Conservation (phyloP, 37 sponge, comb jelly and placozoan genomes). For the Ephydatia muelleri region DNA sequence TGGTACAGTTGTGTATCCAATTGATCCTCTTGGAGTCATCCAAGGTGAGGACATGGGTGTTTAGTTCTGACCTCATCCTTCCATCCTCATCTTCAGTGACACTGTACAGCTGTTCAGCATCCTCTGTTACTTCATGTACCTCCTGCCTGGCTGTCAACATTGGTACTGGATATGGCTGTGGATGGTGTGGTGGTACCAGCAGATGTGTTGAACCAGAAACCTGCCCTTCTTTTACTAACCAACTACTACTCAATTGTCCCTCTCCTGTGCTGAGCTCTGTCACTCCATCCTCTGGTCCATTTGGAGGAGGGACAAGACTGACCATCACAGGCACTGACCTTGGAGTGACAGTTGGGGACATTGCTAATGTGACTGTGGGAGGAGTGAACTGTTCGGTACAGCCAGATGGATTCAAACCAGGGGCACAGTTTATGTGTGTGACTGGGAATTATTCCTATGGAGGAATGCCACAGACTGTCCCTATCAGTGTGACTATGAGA, state of each 20-base stretch:
- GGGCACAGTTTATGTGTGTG: constrained; percentile 30
- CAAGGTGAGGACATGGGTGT: constrained; percentile 1
- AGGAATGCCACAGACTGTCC: neutral
- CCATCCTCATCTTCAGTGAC: neutral
- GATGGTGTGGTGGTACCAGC: neutral
- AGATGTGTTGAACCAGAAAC: neutral
- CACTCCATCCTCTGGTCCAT: constrained; percentile 58
- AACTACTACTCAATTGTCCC: constrained; percentile 28
- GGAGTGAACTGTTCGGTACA: constrained; percentile 23
- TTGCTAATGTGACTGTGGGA: constrained; percentile 22
- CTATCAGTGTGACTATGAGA: neutral
- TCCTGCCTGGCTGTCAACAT: constrained; percentile 1
- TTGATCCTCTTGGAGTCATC: constrained; percentile 1
- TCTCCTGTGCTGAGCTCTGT: constrained; percentile 41
- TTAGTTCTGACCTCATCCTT: neutral
- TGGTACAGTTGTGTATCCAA: neutral
- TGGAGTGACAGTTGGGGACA: constrained; percentile 44
- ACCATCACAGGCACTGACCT: constrained; percentile 74
- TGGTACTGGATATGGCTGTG: neutral
- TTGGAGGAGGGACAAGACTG: constrained; percentile 64
- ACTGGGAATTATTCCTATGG: constrained; percentile 9
- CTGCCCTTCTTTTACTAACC: neutral
- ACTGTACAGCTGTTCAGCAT: neutral
- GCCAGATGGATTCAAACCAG: constrained; percentile 23
- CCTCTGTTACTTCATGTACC: neutral